Conservation (phyloP, 2,113 vertebrate genomes). For the Eupsittula cactorum region DNA sequence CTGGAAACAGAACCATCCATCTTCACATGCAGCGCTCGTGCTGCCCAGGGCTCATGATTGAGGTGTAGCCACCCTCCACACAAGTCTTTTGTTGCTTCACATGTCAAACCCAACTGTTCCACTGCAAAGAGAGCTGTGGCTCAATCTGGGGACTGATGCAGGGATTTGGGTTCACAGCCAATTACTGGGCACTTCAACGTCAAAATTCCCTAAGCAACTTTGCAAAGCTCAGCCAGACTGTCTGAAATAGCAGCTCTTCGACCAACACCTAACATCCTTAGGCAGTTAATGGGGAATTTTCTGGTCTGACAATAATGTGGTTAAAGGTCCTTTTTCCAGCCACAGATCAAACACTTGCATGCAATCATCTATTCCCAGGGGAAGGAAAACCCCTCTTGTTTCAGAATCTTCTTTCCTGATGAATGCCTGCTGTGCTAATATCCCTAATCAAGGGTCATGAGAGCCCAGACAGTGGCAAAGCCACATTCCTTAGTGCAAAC, state of each 20-base stretch:
- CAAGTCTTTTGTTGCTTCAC: background rate
- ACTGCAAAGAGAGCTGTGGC: background rate
- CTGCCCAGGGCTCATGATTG: background rate
- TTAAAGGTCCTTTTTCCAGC: background rate
- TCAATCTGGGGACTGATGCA: background rate
- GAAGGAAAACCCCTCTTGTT: background rate
- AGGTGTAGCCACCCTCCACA: background rate
- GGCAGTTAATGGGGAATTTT: background rate
- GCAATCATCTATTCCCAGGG: background rate
- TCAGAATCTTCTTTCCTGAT: background rate
- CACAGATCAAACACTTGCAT: background rate
- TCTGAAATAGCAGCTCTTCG: background rate
- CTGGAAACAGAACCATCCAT: background rate
- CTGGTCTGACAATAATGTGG: background rate
- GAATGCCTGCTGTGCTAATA: slow-evolving; percentile 3
- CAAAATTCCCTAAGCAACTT: background rate
- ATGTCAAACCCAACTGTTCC: background rate
- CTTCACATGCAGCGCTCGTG: background rate
- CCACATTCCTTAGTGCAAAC: background rate
- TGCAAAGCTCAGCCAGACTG: background rate
- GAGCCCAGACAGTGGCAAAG: background rate
- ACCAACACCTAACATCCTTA: background rate
- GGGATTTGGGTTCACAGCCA: background rate
- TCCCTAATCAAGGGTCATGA: background rate
- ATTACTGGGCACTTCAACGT: background rate